Evolutionary conservation across 2,888 invertebrate species (phyloP).

Genomic region (Stomorhina lunata): DNA sequence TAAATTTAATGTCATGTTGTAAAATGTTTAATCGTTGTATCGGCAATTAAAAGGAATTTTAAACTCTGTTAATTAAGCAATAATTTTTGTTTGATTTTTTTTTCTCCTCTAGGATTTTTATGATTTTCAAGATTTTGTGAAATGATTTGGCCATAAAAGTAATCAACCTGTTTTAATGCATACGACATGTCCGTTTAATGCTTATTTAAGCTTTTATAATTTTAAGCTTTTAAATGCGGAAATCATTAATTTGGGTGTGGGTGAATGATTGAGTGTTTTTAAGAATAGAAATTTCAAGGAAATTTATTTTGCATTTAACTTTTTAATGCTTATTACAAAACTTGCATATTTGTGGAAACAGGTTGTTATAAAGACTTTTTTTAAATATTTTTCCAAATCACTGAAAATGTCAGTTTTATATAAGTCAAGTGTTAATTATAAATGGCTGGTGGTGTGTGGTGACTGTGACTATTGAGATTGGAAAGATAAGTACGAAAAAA

Average conservation of each 20-base stretch:
- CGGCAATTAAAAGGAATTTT: conserved; percentile 66
- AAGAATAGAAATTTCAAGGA: conserved; percentile 28
- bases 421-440: not conserved
- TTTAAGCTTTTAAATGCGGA: conserved; percentile 6
- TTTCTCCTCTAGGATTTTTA: conserved; percentile 16
- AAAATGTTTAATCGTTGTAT: conserved; percentile 61
- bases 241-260: conserved; percentile 28
- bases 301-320: not conserved
- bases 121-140: conserved; percentile 29
- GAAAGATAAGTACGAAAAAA: not conserved
- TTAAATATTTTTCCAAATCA: conserved; percentile 4
- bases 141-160: conserved; percentile 35
- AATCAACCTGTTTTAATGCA: conserved; percentile 61
- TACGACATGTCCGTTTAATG: conserved; percentile 26
- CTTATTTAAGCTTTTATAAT: conserved; percentile 9
- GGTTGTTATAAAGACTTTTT: conserved; percentile 12
- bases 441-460: not conserved
- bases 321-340: too few relatives aligned
- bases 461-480: not conserved
- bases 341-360: conserved; percentile 16
- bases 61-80: conserved; percentile 66
- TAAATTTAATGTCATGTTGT: conserved; percentile 63
- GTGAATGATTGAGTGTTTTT: not conserved
- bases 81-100: conserved; percentile 57
- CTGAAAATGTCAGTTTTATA: conserved; percentile 17